phyloP scores from a whole-genome alignment of 2,113 vertebrate species.

The Sarotherodon lohbergeri region DNA sequence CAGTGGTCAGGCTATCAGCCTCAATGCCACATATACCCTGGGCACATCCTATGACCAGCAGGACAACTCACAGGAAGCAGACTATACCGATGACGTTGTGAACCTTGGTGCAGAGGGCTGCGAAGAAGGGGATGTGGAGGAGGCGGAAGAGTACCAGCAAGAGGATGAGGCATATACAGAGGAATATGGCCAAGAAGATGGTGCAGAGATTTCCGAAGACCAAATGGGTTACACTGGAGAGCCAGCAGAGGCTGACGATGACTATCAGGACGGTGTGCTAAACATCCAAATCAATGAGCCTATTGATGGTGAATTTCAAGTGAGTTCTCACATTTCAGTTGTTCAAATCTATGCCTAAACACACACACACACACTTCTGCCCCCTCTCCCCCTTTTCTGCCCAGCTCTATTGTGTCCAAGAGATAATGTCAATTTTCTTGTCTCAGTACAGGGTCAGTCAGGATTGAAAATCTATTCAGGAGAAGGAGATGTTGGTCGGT shows the following conservation, averaged over 20 bases:
- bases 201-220: constrained; percentile 74
- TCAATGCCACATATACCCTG: constrained; percentile 76
- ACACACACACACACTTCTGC: not conserved
- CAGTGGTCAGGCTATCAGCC: constrained; percentile 81
- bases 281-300: constrained; percentile 96
- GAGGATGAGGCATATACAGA: constrained; percentile 70
- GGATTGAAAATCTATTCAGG: constrained; percentile 78
- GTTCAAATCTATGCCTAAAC: not conserved
- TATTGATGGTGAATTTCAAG: constrained; percentile 91
- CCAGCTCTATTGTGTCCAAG: constrained; percentile 64
- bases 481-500: constrained; percentile 68
- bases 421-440: constrained; percentile 76
- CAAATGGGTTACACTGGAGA: constrained; percentile 81
- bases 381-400: constrained; percentile 41
- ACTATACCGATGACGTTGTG: constrained; percentile 80
- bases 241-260: constrained; percentile 74
- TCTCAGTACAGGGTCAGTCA: constrained; percentile 30
- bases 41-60: constrained; percentile 78
- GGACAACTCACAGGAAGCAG: constrained; percentile 61
- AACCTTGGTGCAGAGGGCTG: constrained; percentile 72
- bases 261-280: constrained; percentile 86
- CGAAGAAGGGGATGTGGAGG: constrained; percentile 52
- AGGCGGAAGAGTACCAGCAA: constrained; percentile 42
- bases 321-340: constrained; percentile 70
- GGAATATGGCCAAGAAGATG: constrained; percentile 74